Percentiles rank a stretch among this genome's conserved stretches.
Evolutionary conservation across 2,888 invertebrate species (phyloP).

Genomic region (Eristalis tenax): DNA sequence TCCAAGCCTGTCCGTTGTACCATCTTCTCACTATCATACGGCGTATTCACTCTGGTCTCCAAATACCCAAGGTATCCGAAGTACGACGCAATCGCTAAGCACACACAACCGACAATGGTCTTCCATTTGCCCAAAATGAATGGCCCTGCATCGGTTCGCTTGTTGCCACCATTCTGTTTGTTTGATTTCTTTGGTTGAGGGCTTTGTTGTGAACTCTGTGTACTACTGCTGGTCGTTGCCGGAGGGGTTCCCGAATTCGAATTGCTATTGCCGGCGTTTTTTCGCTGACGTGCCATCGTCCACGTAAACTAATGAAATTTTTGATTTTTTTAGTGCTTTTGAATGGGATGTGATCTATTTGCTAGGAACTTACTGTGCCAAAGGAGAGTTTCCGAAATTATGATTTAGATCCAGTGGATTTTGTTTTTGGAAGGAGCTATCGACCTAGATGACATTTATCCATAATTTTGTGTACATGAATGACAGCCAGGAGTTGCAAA

Average conservation of each 20-base stretch:
- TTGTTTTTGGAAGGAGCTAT: constrained; percentile 33
- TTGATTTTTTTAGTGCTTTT: not conserved
- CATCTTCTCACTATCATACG: constrained; percentile 89
- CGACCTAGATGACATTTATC: constrained; percentile 23
- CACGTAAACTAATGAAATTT: constrained; percentile 53
- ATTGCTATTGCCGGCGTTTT: constrained; percentile 52
- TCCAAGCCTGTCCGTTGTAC: constrained; percentile 87
- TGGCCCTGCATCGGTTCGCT: constrained; percentile 53
- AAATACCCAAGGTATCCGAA: constrained; percentile 91
- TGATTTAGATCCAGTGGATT: constrained; percentile 17
- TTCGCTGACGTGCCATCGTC: constrained; percentile 63
- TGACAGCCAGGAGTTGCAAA: constrained; percentile 34
- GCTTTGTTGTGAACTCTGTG: constrained; percentile 57
- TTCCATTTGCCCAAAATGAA: constrained; percentile 83
- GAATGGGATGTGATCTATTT: not conserved
- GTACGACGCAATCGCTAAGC: constrained; percentile 87
- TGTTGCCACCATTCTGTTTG: constrained; percentile 33
- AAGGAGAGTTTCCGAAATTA: not conserved
- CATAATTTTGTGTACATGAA: constrained; percentile 64
- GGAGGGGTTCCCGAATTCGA: constrained; percentile 52
- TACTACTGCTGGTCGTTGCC: constrained; percentile 62
- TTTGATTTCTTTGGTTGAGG: constrained; percentile 56
- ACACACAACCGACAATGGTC: constrained; percentile 84
- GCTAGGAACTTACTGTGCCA: constrained; percentile 32
- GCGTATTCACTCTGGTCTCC: constrained; percentile 94